Conservation (phyloP, 1,140 invertebrate species). For the Venustaconcha ellipsiformis region DNA sequence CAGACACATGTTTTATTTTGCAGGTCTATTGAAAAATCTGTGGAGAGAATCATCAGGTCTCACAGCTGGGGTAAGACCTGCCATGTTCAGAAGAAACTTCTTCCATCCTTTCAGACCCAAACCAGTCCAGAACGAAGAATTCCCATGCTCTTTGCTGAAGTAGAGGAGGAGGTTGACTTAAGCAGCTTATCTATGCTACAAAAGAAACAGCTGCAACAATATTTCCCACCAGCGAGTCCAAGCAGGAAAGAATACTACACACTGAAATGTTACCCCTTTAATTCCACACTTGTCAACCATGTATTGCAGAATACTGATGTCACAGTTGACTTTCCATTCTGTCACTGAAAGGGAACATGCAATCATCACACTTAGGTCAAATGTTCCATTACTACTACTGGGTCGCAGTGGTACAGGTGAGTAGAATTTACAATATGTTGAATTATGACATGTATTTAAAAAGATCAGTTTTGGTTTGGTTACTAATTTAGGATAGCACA, state of each 20-base stretch:
- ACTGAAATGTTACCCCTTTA: conserved; percentile 61
- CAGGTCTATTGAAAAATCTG: neutral
- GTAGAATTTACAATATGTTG: neutral
- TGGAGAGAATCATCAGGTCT: conserved; percentile 47
- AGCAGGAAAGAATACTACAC: conserved; percentile 60
- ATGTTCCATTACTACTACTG: conserved; percentile 51
- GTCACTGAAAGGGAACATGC: conserved; percentile 58
- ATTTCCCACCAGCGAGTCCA: conserved; percentile 53
- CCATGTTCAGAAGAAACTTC: conserved; percentile 49
- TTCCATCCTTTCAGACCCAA: conserved; percentile 36
- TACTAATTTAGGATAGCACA: no score
- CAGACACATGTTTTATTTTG: no score
- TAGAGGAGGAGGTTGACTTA: conserved; percentile 27
- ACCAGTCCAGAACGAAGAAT: neutral
- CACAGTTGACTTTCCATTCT: conserved; percentile 61
- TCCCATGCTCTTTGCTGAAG: conserved; percentile 44
- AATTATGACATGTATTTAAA: no score
- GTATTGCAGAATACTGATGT: conserved; percentile 38
- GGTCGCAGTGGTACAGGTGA: conserved; percentile 55
- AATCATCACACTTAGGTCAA: conserved; percentile 51
- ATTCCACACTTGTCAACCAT: conserved; percentile 49
- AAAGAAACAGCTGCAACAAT: conserved; percentile 27
- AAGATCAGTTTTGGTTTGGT: no score
- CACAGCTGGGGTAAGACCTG: conserved; percentile 48
- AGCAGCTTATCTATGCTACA: neutral